Base-by-base conservation (phyloP, 2,113 vertebrate species). In the Dolichotis patagonum region DNA sequence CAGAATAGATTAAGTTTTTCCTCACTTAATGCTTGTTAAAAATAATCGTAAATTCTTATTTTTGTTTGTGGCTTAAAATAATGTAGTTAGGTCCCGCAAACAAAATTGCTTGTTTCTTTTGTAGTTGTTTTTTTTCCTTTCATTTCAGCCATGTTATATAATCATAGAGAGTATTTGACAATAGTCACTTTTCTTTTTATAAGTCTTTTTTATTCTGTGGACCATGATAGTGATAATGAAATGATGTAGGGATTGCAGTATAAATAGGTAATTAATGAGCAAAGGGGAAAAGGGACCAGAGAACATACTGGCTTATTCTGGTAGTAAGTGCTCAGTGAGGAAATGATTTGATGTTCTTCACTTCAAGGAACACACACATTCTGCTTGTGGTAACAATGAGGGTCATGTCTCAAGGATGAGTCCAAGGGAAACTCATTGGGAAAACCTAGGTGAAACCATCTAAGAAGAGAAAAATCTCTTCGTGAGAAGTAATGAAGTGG, bases 31-130 rank as follows among this genome's bases (percentile, higher is more conserved):
- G 20, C n/a, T 91, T 91, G 12, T 91, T 95, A 67, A 94, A 94
- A 86, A 71, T 85, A 96, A 62, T 43, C n/a, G n/a, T 77, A 77
- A 60, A 5, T 49, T 46, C 20, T 58, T 54, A 32, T 81, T 92
- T 89, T 75, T 4, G 86, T 85, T 92, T 90, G 89, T 69, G 49
- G 16, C 43, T 24, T 88, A 58, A 90, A 88, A 73, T 95, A 38
- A 90, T 63, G 5, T 83, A 84, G 19, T 71, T 78, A 84, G 43
- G 26, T 63, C 2, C 11, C 60, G 32, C 89, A 56, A 83, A 69
- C 19, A 88, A 88, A 94, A 67, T 67, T 65, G 14, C 65, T 88
- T 88, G 4, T 80, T 84, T 9, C 4, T 88, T 22, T 88, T 71
- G 26, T 91, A 88, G 32, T 85, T 92, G 35, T 81, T 52, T 87